Evolutionary conservation across 1,140 invertebrate species (phyloP), one percentile per base, ranked within the genome.

Genomic region (Atopsyche davidsoni): DNA sequence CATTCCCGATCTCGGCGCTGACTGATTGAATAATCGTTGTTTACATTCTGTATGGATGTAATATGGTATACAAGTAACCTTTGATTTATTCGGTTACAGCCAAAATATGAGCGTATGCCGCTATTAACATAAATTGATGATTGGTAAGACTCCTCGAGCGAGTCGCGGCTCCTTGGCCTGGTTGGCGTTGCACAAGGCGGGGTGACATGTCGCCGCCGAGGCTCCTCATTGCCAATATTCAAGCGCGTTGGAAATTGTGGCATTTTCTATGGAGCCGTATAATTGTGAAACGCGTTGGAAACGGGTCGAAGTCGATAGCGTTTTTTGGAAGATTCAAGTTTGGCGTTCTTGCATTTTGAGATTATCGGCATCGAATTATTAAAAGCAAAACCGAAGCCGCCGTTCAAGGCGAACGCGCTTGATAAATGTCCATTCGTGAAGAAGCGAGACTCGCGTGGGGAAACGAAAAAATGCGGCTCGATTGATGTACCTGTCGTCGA

Each of bases 141-240:
- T 53, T 53, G 51, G 45, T 48, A 53, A 53, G 45, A 53, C 42
- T 25, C 35, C 17, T 34, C 18, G 41, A 22, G 40, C 41, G 23
- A 43, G 41, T 24, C 42, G 42, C 43, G 35, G 34, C 45, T 53
- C 51, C 51, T 53, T 53, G 51, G 51, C 51, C 51, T 35, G 45
- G 38, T 42, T 47, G 38, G 31, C 28, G 28, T 53, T 53, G 38
- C 51, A 48, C 45, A 53, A 53, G 47, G 38, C 39, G 23, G 38
- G 24, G 45, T 43, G 51, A 53, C 51, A 53, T 53, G 45, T 17
- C 18, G 39, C 39, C 39, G 13, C 35, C 35, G 13, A 13, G n/a
- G 17, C 35, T n/a, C 13, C 35, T n/a, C 17, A 41, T 41, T 41
- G 39, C 39, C 39, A 41, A 41, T 41, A 41, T 41, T 41, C 23